phyloP scores from a whole-genome alignment of 2,797 vertebrate species.

The Sciurus carolinensis region DNA sequence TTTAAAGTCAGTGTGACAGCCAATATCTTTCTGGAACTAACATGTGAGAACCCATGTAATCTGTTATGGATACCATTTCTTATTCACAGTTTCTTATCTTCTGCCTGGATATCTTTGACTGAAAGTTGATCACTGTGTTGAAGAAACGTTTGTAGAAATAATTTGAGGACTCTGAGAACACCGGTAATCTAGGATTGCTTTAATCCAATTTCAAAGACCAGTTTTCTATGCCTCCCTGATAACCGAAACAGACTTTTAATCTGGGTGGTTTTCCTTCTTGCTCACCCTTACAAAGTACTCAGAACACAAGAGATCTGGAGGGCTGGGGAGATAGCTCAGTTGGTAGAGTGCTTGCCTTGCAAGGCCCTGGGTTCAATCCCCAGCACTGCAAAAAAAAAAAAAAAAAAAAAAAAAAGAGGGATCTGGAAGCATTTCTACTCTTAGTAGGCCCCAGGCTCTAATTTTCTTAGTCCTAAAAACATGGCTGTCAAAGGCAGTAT shows the following conservation, averaged over 20 bases:
- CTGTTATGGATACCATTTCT: no score
- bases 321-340: no score
- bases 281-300: not conserved
- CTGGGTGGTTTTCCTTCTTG: not conserved
- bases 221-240: not conserved
- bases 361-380: no score
- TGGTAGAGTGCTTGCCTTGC: no score
- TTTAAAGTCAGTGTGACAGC: conserved; percentile 47
- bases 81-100: not conserved
- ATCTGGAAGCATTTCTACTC: not conserved
- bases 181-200: not conserved
- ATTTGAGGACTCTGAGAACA: not conserved
- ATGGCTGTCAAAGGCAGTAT: not conserved
- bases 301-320: not conserved
- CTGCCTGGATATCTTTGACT: not conserved
- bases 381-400: no score
- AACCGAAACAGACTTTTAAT: not conserved
- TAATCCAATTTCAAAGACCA: not conserved
- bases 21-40: not conserved
- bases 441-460: not conserved
- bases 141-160: conserved; percentile 36
- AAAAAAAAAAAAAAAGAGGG: no score
- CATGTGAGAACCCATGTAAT: not conserved
- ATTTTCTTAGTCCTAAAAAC: not conserved
- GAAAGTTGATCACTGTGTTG: not conserved